These are phyloP conservation scores for Columba janthina DNA, from an alignment of 2,113 vertebrate species.

Conservation along the genomic window DNA sequence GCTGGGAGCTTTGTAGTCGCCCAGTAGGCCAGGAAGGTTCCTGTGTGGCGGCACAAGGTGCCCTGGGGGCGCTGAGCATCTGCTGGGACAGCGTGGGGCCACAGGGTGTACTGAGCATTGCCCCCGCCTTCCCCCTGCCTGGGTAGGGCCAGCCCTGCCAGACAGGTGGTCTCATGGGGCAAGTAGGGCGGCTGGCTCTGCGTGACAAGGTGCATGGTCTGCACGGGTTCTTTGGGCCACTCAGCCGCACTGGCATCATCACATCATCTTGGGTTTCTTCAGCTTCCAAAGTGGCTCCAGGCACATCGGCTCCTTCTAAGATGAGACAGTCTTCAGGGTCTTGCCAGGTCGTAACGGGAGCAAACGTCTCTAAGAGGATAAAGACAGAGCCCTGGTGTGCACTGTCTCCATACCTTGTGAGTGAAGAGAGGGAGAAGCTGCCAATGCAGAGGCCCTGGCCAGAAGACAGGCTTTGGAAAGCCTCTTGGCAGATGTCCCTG, in stretches of 20 bases:
- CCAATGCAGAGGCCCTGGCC: not conserved
- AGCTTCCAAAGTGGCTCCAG: not conserved
- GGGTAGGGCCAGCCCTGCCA: not conserved
- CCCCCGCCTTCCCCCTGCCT: not conserved
- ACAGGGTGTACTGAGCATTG: not conserved
- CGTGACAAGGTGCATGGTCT: not conserved
- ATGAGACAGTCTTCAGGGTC: not conserved
- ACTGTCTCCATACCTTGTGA: too few relatives aligned
- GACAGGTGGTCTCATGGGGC: not conserved
- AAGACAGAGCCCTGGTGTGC: not conserved
- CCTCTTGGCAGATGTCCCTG: too few relatives aligned
- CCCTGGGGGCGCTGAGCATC: not conserved
- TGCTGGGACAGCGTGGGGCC: not conserved
- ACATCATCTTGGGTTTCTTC: not conserved
- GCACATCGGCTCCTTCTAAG: not conserved
- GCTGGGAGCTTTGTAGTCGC: not conserved
- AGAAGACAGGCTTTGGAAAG: too few relatives aligned
- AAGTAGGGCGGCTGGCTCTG: not conserved
- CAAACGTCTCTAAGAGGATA: too few relatives aligned
- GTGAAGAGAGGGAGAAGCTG: too few relatives aligned
- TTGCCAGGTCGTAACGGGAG: too few relatives aligned
- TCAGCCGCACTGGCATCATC: not conserved
- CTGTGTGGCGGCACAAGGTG: not conserved
- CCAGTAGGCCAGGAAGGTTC: not conserved
- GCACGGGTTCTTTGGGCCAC: not conserved